Evolutionary conservation across 2,888 invertebrate species (phyloP).

Genomic region (Andrena camellia): DNA sequence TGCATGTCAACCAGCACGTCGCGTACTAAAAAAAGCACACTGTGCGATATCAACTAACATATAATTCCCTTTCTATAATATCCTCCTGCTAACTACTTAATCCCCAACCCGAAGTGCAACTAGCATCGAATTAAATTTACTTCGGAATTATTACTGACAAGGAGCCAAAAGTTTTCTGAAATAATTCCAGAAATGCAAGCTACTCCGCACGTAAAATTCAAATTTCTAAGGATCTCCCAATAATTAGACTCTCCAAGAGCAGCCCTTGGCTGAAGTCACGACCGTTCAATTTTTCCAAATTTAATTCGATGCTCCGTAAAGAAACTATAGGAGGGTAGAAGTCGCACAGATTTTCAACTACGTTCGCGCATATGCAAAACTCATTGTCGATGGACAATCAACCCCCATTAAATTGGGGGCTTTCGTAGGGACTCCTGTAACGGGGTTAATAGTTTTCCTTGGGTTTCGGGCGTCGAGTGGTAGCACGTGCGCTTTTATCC

Average conservation of each 20-base stretch:
- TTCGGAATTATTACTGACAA: no score
- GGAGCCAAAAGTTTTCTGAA: no score
- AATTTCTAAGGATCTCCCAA: no score
- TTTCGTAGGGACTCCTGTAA: slow-evolving; percentile 48
- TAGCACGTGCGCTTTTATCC: slow-evolving; percentile 84
- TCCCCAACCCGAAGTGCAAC: no score
- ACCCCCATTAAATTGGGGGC: slow-evolving; percentile 12
- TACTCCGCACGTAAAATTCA: no score
- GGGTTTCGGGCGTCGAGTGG: slow-evolving; percentile 72
- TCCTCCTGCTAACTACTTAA: no score
- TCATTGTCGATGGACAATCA: slow-evolving; percentile 12
- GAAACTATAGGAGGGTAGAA: neutral
- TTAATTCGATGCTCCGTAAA: no score
- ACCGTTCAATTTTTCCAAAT: no score
- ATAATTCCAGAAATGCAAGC: no score
- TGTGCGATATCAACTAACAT: neutral
- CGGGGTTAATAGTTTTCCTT: slow-evolving; percentile 71
- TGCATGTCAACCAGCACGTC: neutral
- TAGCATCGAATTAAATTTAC: no score
- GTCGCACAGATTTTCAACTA: neutral
- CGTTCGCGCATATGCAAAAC: slow-evolving; percentile 20
- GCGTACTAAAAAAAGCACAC: neutral
- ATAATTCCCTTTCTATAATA: neutral
- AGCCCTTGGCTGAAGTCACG: no score
- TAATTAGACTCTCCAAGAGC: no score